These are phyloP conservation scores for Sarcophaga caerulescens DNA, from an alignment of 2,888 invertebrate genomes.

Conservation along the genomic window DNA sequence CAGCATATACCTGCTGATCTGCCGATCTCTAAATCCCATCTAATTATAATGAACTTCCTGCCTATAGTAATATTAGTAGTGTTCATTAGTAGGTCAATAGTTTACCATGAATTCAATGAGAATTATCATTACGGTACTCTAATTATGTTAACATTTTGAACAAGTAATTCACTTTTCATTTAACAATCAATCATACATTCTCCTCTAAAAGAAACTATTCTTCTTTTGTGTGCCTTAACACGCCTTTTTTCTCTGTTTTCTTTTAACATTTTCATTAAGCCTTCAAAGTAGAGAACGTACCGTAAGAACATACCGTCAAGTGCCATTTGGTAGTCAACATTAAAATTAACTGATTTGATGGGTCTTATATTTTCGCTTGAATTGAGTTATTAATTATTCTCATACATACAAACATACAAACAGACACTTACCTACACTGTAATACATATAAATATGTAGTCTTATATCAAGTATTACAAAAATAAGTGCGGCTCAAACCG, in stretches of 20 bases:
- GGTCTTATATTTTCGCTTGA: slow-evolving; percentile 74
- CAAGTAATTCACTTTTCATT: slow-evolving; percentile 15
- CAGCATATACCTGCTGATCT: too few relatives aligned
- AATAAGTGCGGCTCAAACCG: too few relatives aligned
- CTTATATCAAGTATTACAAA: too few relatives aligned
- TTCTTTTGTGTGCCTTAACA: slow-evolving; percentile 1
- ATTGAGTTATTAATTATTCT: slow-evolving; percentile 77
- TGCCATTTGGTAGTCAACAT: slow-evolving; percentile 43
- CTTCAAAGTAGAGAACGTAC: slow-evolving; percentile 11
- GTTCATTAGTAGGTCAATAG: too few relatives aligned
- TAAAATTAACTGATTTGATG: slow-evolving; percentile 52
- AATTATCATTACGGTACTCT: too few relatives aligned
- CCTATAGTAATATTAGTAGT: too few relatives aligned
- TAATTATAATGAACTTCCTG: too few relatives aligned
- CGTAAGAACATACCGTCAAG: slow-evolving; percentile 5
- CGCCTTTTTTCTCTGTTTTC: neutral
- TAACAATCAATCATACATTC: slow-evolving; percentile 10
- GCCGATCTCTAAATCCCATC: too few relatives aligned
- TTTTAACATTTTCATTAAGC: slow-evolving; percentile 34
- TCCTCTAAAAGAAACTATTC: neutral
- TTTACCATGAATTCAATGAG: too few relatives aligned
- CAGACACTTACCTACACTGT: neutral
- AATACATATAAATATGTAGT: too few relatives aligned
- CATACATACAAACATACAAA: slow-evolving; percentile 2
- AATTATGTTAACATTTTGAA: too few relatives aligned